Evolutionary conservation across 2,888 invertebrate genomes (phyloP).

Genomic region (Acanthosoma haemorrhoidale): DNA sequence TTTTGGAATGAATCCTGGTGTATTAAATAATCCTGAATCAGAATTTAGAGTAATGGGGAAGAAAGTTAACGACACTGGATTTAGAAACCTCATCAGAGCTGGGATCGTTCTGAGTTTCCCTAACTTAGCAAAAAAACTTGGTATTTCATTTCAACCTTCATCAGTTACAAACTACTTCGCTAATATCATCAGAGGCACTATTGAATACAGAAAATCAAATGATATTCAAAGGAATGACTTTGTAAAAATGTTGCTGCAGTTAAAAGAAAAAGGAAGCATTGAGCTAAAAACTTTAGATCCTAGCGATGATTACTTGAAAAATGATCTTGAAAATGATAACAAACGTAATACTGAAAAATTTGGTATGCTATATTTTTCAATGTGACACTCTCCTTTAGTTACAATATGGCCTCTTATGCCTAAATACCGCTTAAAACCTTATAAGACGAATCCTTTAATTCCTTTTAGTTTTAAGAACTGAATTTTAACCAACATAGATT

Average conservation of each 20-base stretch:
- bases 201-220: neutral
- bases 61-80: neutral
- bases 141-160: neutral
- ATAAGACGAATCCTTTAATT: too few species aligned
- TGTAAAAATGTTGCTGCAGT: conserved; percentile 13
- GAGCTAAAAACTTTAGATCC: neutral
- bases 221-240: conserved; percentile 13
- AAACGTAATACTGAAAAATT: neutral
- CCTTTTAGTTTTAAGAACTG: too few species aligned
- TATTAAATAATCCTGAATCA: conserved; percentile 20
- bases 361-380: neutral
- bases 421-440: too few species aligned
- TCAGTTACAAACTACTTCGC: neutral
- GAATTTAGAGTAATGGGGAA: conserved; percentile 18
- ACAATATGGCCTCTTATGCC: too few species aligned
- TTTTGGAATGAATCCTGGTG: conserved; percentile 27
- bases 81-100: neutral
- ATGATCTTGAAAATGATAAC: neutral
- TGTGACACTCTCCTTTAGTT: too few species aligned
- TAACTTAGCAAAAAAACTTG: neutral
- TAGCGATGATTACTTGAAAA: neutral
- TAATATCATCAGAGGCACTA: neutral
- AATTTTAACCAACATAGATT: too few species aligned
- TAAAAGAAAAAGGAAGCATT: conserved; percentile 8
- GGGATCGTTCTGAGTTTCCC: conserved; percentile 1